These are phyloP conservation scores for Melospiza georgiana DNA, from an alignment of 2,113 vertebrate genomes.

Conservation along the genomic window DNA sequence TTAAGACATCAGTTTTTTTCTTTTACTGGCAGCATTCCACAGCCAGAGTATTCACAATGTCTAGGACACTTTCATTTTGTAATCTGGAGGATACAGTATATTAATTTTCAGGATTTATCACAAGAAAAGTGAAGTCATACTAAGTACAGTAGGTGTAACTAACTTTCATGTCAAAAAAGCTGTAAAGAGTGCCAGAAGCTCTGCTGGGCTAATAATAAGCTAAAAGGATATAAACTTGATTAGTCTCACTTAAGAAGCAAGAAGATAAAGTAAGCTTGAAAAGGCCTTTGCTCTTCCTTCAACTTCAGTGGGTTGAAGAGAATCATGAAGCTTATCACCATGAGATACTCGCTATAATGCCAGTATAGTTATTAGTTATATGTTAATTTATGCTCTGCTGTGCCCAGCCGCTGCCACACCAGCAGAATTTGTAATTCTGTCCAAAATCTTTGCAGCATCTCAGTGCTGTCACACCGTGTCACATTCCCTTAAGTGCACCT, in stretches of 20 bases:
- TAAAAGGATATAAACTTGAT: conserved; percentile 65
- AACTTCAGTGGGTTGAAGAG: conserved; percentile 44
- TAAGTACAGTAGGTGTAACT: conserved; percentile 63
- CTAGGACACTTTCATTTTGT: conserved; percentile 67
- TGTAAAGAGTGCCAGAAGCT: conserved; percentile 62
- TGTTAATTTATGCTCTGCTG: neutral
- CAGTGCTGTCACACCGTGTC: neutral
- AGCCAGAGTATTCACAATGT: conserved; percentile 54
- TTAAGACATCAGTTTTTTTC: conserved; percentile 61
- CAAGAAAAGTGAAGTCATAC: conserved; percentile 64
- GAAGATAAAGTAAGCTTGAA: conserved; percentile 66
- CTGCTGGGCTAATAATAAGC: conserved; percentile 50
- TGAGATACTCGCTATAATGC: neutral
- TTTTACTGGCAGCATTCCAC: conserved; percentile 71
- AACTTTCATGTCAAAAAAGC: conserved; percentile 59
- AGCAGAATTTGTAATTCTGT: neutral
- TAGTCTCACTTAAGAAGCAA: conserved; percentile 57
- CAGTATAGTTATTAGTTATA: neutral
- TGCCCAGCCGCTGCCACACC: neutral
- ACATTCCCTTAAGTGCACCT: conserved; percentile 2
- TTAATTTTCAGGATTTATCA: conserved; percentile 77
- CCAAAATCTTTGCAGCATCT: conserved; percentile 20
- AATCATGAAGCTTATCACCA: conserved; percentile 47
- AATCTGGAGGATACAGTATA: conserved; percentile 75
- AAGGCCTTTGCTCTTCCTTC: conserved; percentile 63